Evolutionary conservation across 2,888 invertebrate species (phyloP).

Genomic region (Nudaria mundana): DNA sequence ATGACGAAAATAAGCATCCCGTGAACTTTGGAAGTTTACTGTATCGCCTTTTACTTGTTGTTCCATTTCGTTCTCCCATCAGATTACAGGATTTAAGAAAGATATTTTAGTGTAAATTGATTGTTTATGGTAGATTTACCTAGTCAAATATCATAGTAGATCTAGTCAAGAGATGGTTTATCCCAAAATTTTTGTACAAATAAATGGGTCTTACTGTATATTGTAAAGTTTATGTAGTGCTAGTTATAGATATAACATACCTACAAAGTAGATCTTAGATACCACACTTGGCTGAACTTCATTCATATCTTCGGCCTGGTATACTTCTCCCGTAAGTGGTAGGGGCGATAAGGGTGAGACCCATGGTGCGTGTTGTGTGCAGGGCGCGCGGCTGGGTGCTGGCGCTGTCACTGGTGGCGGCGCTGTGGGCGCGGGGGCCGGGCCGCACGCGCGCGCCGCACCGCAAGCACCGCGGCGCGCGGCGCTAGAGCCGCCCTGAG

Average conservation of each 20-base stretch:
- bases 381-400: slow-evolving; percentile 53
- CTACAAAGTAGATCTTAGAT: too few relatives aligned
- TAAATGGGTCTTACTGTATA: too few relatives aligned
- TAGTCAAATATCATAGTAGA: too few relatives aligned
- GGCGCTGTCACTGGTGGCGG: slow-evolving; percentile 52
- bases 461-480: slow-evolving; percentile 81
- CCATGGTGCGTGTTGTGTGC: slow-evolving; percentile 25
- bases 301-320: too few relatives aligned
- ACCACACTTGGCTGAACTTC: too few relatives aligned
- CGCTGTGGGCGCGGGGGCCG: slow-evolving; percentile 63
- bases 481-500: slow-evolving; percentile 79
- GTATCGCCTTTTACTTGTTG: slow-evolving; percentile 17
- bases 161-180: too few relatives aligned
- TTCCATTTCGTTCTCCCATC: slow-evolving; percentile 31
- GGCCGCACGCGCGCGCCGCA: slow-evolving; percentile 64
- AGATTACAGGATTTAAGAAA: slow-evolving; percentile 28
- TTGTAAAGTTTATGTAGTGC: too few relatives aligned
- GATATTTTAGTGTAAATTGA: slow-evolving; percentile 10
- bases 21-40: slow-evolving; percentile 8
- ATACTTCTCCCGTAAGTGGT: too few relatives aligned
- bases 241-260: too few relatives aligned
- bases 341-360: too few relatives aligned
- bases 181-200: too few relatives aligned
- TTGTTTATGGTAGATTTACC: too few relatives aligned
- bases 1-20: slow-evolving; percentile 9